A percentile compares a stretch with the other conserved stretches of the same genome.
Evolutionary conservation across 2,797 vertebrate species (phyloP).

Genomic region (Steatocranus sp.): DNA sequence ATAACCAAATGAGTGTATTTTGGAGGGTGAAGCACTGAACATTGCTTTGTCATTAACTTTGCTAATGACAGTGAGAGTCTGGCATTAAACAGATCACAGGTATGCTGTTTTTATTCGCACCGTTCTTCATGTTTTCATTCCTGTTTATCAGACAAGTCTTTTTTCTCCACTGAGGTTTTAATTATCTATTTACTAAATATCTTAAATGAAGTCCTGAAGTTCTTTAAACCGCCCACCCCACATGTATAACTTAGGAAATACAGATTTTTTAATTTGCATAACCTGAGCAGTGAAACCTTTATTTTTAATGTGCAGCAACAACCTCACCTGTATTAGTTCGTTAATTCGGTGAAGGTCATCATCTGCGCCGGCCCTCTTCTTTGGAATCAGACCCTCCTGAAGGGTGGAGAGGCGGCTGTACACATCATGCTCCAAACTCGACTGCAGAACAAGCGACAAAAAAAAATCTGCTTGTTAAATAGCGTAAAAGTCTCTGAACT

Average conservation of each 20-base stretch:
- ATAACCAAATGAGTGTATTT: background rate
- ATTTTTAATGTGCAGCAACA: background rate
- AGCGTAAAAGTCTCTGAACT: background rate
- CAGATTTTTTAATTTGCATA: fast-evolving
- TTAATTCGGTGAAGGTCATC: slow-evolving; percentile 97
- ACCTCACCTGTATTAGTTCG: slow-evolving; percentile 92
- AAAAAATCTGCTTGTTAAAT: background rate
- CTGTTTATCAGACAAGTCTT: background rate
- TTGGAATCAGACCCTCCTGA: slow-evolving; percentile 95
- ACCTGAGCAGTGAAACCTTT: background rate
- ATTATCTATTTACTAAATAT: background rate
- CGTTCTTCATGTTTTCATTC: background rate
- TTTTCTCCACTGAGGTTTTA: background rate
- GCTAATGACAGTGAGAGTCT: background rate
- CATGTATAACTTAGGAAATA: background rate
- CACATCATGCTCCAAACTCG: slow-evolving; percentile 93
- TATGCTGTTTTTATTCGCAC: background rate
- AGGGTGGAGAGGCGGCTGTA: slow-evolving; percentile 92
- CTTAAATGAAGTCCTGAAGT: background rate
- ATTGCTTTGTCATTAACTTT: background rate
- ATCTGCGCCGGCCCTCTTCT: slow-evolving; percentile 92
- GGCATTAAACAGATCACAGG: background rate
- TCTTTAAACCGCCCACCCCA: background rate
- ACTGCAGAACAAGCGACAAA: slow-evolving; percentile 63
- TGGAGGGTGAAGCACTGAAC: background rate